Conservation (phyloP, 2,113 vertebrate genomes). For the Ceuthmochares aereus region DNA sequence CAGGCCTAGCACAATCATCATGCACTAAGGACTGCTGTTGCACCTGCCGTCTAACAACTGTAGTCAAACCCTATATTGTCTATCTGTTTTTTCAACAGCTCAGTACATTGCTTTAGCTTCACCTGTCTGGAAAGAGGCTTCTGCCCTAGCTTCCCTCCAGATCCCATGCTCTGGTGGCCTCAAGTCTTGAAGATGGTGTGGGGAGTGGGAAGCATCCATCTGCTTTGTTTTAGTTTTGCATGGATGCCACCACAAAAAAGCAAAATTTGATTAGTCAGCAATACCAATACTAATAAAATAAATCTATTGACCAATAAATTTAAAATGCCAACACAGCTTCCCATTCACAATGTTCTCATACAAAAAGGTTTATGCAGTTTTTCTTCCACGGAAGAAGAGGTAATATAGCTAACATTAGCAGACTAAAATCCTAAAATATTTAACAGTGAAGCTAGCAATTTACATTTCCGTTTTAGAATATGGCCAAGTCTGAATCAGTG, state of each 20-base stretch:
- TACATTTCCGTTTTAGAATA: conserved; percentile 6
- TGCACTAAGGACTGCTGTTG: neutral
- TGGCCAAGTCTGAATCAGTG: neutral
- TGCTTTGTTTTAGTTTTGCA: neutral
- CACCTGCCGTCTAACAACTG: neutral
- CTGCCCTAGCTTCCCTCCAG: neutral
- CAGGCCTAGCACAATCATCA: neutral
- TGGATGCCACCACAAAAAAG: neutral
- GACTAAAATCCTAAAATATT: conserved; percentile 2
- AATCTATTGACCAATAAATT: neutral
- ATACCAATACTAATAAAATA: neutral
- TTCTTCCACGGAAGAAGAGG: neutral
- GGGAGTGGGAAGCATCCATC: neutral
- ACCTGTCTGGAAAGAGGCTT: neutral
- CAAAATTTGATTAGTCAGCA: neutral
- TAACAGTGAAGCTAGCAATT: neutral
- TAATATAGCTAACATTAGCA: neutral
- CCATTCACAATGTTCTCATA: neutral
- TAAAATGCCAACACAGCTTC: neutral
- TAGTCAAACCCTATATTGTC: neutral
- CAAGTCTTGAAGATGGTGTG: neutral
- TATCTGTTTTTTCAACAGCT: neutral
- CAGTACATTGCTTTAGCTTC: neutral
- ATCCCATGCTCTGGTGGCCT: neutral
- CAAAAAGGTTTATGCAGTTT: neutral